phyloP scores from a whole-genome alignment of 2,113 vertebrate species.

The cattle (Bos taurus) region DNA sequence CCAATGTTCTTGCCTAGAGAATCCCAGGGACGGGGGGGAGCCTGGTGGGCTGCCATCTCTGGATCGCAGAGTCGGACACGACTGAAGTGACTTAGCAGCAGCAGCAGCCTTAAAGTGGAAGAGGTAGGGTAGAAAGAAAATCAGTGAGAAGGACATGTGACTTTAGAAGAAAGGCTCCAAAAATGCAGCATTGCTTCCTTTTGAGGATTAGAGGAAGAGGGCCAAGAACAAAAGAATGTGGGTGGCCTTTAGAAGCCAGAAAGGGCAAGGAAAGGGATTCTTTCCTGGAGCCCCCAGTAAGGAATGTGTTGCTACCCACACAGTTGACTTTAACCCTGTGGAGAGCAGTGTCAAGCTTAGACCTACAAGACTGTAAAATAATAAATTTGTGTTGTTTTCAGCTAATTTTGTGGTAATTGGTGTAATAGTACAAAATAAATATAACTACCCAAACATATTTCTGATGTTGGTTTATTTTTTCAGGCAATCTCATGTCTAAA shows the following conservation, averaged over 20 bases:
- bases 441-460: background rate
- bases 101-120: background rate
- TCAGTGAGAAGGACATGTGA: background rate
- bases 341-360: background rate
- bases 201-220: background rate
- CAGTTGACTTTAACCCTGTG: background rate
- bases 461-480: conserved; percentile 2
- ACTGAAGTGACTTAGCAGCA: too few relatives aligned
- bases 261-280: background rate
- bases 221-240: background rate
- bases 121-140: background rate
- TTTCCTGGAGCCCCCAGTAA: background rate
- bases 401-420: background rate
- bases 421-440: background rate
- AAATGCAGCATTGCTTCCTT: background rate
- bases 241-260: background rate
- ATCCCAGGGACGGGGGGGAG: too few relatives aligned
- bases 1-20: too few relatives aligned
- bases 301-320: background rate
- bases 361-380: background rate
- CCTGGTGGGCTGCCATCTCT: too few relatives aligned
- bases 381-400: background rate
- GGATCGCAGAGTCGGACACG: too few relatives aligned
- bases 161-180: background rate
- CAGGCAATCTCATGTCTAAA: background rate